phyloP scores from a whole-genome alignment of 2,797 vertebrate genomes.

The Anas acuta region DNA sequence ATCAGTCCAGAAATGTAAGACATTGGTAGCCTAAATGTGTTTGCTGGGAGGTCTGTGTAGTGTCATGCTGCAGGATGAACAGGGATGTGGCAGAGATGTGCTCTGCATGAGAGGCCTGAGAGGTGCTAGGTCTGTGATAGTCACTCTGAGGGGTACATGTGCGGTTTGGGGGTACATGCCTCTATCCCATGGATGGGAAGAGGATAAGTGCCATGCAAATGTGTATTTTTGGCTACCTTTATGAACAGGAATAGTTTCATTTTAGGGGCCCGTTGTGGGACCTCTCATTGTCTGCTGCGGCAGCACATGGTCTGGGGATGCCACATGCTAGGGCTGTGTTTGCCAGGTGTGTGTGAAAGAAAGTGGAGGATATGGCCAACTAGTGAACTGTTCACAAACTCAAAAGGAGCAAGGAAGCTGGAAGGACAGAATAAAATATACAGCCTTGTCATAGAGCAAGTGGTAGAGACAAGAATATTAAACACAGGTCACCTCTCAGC shows the following conservation, averaged over 20 bases:
- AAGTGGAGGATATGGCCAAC: neutral
- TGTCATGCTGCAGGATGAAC: neutral
- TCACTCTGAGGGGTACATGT: neutral
- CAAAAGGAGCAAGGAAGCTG: neutral
- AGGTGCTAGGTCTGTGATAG: neutral
- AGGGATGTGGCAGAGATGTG: neutral
- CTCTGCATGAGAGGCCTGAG: neutral
- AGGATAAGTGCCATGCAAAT: too few relatives aligned
- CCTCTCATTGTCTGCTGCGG: neutral
- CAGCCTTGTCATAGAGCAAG: neutral
- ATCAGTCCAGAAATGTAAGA: neutral
- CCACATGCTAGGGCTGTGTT: conserved; percentile 4
- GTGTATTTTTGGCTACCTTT: too few relatives aligned
- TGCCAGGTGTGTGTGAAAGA: neutral
- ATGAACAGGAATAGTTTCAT: neutral
- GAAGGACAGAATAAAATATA: neutral
- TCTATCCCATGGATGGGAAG: neutral
- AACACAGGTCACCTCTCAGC: neutral
- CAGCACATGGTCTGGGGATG: neutral
- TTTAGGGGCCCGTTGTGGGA: neutral
- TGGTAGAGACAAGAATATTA: neutral
- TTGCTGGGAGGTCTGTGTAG: neutral
- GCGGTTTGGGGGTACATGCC: neutral
- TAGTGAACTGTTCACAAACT: neutral
- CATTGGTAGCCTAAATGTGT: neutral